Percentiles rank a stretch among this genome's conserved stretches.
Conservation (phyloP, 2,888 invertebrate genomes). For the Spisula solida region DNA sequence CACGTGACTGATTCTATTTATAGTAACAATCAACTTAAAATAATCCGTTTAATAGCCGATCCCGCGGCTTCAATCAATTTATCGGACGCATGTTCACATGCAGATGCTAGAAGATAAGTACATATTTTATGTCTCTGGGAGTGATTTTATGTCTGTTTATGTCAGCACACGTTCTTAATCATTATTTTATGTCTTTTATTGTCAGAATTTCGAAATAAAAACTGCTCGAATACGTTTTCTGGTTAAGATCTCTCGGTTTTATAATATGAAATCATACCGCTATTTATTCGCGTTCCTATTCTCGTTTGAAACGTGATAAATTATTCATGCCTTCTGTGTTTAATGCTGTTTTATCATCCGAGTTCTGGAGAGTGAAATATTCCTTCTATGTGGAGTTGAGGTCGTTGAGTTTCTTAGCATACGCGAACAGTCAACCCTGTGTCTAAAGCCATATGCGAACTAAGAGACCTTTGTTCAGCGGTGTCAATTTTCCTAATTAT, state of each 20-base stretch:
- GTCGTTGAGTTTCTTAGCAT: too few relatives aligned
- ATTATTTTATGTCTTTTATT: background rate
- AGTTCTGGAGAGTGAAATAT: too few relatives aligned
- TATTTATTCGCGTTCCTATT: background rate
- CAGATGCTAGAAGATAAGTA: background rate
- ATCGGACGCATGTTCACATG: background rate
- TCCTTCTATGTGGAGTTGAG: too few relatives aligned
- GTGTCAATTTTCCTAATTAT: too few relatives aligned
- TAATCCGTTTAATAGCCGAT: background rate
- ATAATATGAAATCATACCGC: background rate
- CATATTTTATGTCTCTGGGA: background rate
- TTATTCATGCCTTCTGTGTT: background rate
- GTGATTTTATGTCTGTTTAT: too few relatives aligned
- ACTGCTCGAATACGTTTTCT: background rate
- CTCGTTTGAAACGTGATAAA: background rate
- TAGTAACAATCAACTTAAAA: background rate
- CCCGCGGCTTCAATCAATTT: background rate
- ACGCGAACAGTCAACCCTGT: too few relatives aligned
- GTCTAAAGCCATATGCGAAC: too few relatives aligned
- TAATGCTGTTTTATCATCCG: too few relatives aligned
- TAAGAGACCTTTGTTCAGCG: too few relatives aligned
- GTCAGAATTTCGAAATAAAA: slow-evolving; percentile 8
- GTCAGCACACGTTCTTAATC: background rate
- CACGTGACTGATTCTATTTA: background rate
- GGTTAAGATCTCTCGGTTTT: background rate